Percentiles rank a stretch among this genome's conserved stretches.
These are phyloP conservation scores for Charadrius vociferus DNA, from an alignment of 2,113 vertebrate species.

Conservation along the genomic window DNA sequence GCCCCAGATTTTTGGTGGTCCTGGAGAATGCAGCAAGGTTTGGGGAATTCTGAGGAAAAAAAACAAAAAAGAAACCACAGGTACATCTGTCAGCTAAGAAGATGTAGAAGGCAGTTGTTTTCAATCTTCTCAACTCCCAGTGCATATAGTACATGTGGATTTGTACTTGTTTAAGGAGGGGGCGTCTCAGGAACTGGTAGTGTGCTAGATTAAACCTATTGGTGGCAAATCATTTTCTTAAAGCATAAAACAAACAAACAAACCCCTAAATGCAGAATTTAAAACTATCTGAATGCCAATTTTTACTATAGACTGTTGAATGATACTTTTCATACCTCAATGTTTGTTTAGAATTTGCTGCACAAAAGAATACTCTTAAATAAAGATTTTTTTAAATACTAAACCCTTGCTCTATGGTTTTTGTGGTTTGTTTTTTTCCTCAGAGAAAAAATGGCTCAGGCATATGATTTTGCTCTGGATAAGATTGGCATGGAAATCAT, in stretches of 20 bases:
- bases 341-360: constrained; percentile 15
- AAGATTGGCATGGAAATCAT: constrained; percentile 99
- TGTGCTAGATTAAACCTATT: background rate
- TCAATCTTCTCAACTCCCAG: background rate
- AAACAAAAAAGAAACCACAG: background rate
- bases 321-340: background rate
- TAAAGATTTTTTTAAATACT: constrained; percentile 39
- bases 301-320: background rate
- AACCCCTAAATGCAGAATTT: background rate
- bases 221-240: background rate
- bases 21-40: background rate
- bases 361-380: constrained; percentile 9
- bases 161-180: background rate
- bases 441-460: constrained; percentile 99
- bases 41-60: background rate
- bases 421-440: constrained; percentile 60
- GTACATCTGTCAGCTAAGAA: background rate
- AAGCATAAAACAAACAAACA: background rate
- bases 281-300: background rate
- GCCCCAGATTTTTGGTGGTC: background rate
- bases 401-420: constrained; percentile 23
- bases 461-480: constrained; percentile 98
- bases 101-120: background rate
- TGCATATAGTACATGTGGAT: rapidly evolving
- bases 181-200: background rate